Evolutionary conservation across 2,888 invertebrate genomes (phyloP).

Genomic region (Leptinotarsa haldemani): DNA sequence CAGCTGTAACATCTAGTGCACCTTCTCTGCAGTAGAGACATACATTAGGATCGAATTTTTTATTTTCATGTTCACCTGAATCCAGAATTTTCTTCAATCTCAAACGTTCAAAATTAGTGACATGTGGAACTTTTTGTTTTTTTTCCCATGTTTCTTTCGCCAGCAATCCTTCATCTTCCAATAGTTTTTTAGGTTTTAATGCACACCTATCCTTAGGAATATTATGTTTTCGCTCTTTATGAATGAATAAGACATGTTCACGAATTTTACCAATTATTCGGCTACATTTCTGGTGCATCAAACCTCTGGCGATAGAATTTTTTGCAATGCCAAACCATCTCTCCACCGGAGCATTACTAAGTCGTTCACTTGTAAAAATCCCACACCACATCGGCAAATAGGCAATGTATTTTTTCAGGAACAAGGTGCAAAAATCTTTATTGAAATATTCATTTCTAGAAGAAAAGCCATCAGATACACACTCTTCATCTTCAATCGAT

Average conservation of each 20-base stretch:
- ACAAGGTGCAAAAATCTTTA: neutral
- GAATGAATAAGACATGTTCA: constrained; percentile 19
- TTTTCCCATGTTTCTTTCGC: constrained; percentile 8
- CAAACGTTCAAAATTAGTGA: constrained; percentile 9
- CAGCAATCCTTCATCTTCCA: constrained; percentile 13
- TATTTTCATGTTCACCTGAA: neutral
- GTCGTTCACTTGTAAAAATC: constrained; percentile 11
- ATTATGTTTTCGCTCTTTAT: constrained; percentile 15
- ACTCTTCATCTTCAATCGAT: constrained; percentile 1
- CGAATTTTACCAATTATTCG: constrained; percentile 13
- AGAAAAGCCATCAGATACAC: neutral
- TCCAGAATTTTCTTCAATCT: constrained; percentile 2
- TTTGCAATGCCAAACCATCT: constrained; percentile 27
- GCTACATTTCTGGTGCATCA: constrained; percentile 18
- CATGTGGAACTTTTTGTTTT: constrained; percentile 13
- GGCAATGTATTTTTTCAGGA: constrained; percentile 19
- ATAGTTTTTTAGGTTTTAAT: constrained; percentile 3
- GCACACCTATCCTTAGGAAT: constrained; percentile 10
- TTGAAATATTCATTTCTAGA: constrained; percentile 18
- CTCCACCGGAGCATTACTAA: constrained; percentile 21
- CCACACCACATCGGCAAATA: constrained; percentile 23
- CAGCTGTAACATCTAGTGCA: constrained; percentile 18
- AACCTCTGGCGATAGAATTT: neutral
- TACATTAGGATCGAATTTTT: constrained; percentile 13
- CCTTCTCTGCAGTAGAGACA: constrained; percentile 19